Evolutionary conservation across 2,888 invertebrate genomes (phyloP).

Genomic region (Scaptomyza parva): DNA sequence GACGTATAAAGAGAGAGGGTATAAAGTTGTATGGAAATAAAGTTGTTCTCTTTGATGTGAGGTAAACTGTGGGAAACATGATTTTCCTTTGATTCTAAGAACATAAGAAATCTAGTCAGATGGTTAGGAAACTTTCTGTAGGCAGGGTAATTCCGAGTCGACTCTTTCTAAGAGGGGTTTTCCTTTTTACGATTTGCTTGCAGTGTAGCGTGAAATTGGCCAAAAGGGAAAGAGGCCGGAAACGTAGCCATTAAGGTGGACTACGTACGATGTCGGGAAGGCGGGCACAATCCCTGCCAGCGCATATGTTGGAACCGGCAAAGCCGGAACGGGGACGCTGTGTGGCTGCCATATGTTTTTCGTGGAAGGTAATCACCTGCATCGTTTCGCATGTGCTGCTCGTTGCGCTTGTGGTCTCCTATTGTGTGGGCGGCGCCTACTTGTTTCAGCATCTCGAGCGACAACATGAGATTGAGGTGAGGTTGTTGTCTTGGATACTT

Average conservation of each 20-base stretch:
- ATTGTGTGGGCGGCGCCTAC: conserved; percentile 94
- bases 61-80: no score
- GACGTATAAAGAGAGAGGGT: not conserved
- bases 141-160: conserved; percentile 20
- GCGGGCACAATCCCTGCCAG: conserved; percentile 82
- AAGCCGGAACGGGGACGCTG: conserved; percentile 83
- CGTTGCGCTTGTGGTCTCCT: conserved; percentile 94
- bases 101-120: not conserved
- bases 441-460: conserved; percentile 92
- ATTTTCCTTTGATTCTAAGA: not conserved
- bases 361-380: conserved; percentile 93
- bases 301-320: conserved; percentile 78
- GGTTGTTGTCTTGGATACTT: conserved; percentile 45
- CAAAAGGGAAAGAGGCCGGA: conserved; percentile 18
- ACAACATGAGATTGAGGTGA: conserved; percentile 90
- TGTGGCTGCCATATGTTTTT: conserved; percentile 83
- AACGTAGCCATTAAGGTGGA: conserved; percentile 23
- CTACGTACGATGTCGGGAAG: conserved; percentile 78
- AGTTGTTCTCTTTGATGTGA: not conserved
- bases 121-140: no score
- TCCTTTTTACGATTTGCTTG: conserved; percentile 49
- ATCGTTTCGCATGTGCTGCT: conserved; percentile 95
- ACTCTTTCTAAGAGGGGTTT: not conserved
- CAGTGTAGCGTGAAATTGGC: conserved; percentile 66
- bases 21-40: not conserved